Evolutionary conservation across 2,113 vertebrate species (phyloP).

Genomic region (Lampris megalopsis): DNA sequence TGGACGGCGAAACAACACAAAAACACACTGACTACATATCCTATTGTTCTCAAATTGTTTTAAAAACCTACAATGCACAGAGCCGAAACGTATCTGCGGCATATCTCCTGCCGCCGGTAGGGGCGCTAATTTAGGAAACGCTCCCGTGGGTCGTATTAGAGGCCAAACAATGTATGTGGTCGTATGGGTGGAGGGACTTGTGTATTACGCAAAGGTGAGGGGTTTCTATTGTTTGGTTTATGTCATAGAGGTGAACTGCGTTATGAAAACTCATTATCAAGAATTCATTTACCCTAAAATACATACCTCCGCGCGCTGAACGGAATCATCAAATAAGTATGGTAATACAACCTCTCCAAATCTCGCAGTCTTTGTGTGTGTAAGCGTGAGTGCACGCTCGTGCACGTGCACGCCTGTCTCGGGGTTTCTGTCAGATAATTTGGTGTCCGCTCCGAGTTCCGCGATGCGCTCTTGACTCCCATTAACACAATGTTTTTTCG

Average conservation of each 20-base stretch:
- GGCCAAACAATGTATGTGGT: too few relatives aligned
- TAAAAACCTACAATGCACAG: neutral
- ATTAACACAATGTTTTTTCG: constrained; percentile 14
- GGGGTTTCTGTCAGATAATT: neutral
- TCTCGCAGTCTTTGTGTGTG: neutral
- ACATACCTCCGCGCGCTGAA: neutral
- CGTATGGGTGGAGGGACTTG: neutral
- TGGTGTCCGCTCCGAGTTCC: neutral
- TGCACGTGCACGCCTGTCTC: neutral
- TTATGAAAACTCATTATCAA: neutral
- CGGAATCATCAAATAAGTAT: neutral
- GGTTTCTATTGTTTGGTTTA: neutral
- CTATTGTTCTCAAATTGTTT: too few relatives aligned
- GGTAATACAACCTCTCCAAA: too few relatives aligned
- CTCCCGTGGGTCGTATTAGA: too few relatives aligned
- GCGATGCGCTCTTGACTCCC: constrained; percentile 11
- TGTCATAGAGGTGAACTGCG: neutral
- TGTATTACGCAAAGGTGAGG: constrained; percentile 12
- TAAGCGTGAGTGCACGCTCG: neutral
- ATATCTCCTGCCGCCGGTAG: too few relatives aligned
- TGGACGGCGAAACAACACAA: too few relatives aligned
- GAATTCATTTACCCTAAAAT: neutral
- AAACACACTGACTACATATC: too few relatives aligned
- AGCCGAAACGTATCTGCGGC: neutral
- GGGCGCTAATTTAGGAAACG: too few relatives aligned